Conservation (phyloP, 2,797 vertebrate species). For the Tolypeutes matacus region DNA sequence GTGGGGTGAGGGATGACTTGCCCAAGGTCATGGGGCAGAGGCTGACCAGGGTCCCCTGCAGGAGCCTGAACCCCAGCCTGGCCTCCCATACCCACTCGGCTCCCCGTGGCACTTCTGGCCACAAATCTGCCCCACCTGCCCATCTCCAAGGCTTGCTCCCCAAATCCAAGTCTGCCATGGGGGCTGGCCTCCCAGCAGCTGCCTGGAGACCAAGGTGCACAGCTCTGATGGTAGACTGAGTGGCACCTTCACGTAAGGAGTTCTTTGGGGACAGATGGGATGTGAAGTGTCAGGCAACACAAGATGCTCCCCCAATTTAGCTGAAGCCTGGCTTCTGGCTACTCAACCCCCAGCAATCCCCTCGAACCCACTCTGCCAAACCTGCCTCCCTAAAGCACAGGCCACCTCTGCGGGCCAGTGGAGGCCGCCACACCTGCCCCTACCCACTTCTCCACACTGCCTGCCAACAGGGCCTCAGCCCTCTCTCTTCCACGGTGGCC, state of each 20-base stretch:
- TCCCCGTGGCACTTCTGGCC: background rate
- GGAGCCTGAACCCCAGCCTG: no score
- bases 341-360: background rate
- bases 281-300: background rate
- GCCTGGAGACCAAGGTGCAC: background rate
- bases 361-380: background rate
- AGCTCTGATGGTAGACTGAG: background rate
- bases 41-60: background rate
- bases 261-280: background rate
- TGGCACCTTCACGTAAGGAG: background rate
- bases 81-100: background rate
- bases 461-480: background rate
- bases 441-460: background rate
- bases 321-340: background rate
- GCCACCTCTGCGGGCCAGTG: rapidly evolving
- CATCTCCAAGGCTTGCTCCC: background rate
- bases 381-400: background rate
- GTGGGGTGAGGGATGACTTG: background rate
- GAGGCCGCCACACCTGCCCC: rapidly evolving
- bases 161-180: background rate
- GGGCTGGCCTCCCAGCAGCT: background rate
- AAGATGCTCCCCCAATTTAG: background rate
- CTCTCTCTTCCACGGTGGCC: background rate
- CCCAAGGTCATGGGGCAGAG: background rate
- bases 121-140: rapidly evolving